phyloP scores from a whole-genome alignment of 1,140 invertebrate genomes.

The Wasmannia auropunctata region DNA sequence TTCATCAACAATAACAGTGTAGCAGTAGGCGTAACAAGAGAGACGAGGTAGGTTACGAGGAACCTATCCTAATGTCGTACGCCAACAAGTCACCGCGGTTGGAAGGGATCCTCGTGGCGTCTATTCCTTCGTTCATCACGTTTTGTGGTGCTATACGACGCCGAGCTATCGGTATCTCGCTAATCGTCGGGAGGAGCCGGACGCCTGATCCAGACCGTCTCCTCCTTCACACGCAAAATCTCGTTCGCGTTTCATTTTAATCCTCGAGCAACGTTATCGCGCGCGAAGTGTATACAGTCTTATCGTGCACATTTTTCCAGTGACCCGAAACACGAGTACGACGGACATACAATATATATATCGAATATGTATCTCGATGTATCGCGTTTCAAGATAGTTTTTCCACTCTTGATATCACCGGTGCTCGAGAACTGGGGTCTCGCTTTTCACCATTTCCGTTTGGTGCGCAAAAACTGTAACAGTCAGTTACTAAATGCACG shows the following conservation, averaged over 20 bases:
- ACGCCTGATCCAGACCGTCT: background rate
- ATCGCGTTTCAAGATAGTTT: background rate
- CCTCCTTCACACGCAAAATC: background rate
- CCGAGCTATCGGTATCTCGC: background rate
- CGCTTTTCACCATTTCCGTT: background rate
- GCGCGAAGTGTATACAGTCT: background rate
- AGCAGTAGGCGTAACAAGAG: slow-evolving; percentile 85
- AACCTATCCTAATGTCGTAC: slow-evolving; percentile 84
- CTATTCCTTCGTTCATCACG: slow-evolving; percentile 13
- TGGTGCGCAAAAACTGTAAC: background rate
- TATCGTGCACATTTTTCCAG: background rate
- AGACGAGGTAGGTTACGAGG: slow-evolving; percentile 84
- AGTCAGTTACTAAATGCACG: background rate
- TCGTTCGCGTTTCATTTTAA: slow-evolving; percentile 10
- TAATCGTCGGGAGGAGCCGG: background rate
- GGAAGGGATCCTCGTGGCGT: slow-evolving; percentile 70
- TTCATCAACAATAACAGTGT: slow-evolving; percentile 85
- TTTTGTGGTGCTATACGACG: background rate
- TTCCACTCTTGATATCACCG: background rate
- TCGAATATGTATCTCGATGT: background rate
- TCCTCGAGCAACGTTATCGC: slow-evolving; percentile 16
- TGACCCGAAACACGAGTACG: background rate
- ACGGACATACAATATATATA: background rate
- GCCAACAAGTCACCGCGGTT: slow-evolving; percentile 82
- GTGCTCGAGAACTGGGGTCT: background rate